These are phyloP conservation scores for Brachionus plicatilis DNA, from an alignment of 1,140 invertebrate species.

Conservation along the genomic window DNA sequence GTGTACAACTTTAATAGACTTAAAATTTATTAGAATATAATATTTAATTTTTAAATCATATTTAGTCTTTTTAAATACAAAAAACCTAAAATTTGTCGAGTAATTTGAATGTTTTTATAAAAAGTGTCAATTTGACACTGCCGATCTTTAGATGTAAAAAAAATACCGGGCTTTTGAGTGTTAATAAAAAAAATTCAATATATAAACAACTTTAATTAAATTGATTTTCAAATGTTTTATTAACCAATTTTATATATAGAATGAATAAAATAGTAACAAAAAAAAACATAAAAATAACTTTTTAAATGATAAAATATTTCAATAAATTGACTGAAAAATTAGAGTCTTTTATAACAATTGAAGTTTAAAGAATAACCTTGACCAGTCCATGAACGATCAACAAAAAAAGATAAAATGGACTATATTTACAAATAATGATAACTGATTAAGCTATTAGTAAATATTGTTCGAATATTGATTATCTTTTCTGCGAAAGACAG, in stretches of 20 bases:
- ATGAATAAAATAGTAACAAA: background rate
- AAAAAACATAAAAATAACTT: background rate
- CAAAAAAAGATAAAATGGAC: background rate
- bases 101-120: too few species aligned
- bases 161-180: too few species aligned
- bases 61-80: too few species aligned
- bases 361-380: background rate
- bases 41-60: too few species aligned
- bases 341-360: background rate
- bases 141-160: too few species aligned
- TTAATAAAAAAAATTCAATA: background rate
- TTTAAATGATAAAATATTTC: background rate
- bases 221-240: background rate
- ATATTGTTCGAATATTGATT: background rate
- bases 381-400: background rate
- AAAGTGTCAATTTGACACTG: too few species aligned
- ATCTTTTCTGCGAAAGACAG: conserved; percentile 4
- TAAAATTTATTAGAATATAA: too few species aligned
- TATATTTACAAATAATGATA: background rate
- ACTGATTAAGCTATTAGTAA: background rate
- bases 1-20: too few species aligned
- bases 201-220: background rate
- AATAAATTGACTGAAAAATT: background rate
- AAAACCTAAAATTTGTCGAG: too few species aligned
- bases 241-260: background rate